Evolutionary conservation across 2,888 invertebrate genomes (phyloP).

Genomic region (Conomelus anceps): DNA sequence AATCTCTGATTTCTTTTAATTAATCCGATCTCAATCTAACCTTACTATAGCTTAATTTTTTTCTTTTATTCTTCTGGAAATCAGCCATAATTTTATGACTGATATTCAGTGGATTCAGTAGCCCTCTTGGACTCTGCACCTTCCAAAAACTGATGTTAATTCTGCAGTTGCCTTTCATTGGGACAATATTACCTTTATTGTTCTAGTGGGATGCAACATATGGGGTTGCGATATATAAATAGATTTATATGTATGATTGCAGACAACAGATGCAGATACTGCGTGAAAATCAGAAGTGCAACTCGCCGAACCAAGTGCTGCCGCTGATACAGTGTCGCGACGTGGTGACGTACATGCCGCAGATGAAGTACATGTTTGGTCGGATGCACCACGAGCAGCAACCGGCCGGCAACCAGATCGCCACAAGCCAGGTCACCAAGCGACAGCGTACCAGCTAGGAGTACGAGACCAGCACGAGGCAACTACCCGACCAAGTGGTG

Average conservation of each 20-base stretch:
- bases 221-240: background rate
- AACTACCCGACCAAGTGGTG: background rate
- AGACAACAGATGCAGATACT: constrained; percentile 71
- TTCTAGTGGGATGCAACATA: background rate
- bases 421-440: no score
- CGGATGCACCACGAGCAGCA: constrained; percentile 36
- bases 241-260: constrained; percentile 29
- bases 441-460: background rate
- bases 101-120: no score
- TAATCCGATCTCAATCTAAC: no score
- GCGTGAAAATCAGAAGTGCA: constrained; percentile 67
- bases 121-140: no score
- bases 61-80: no score
- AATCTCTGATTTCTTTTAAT: no score
- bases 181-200: background rate
- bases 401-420: background rate
- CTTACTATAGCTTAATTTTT: no score
- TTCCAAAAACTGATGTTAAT: no score
- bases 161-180: no score
- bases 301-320: constrained; percentile 60
- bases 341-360: constrained; percentile 78
- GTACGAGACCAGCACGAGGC: background rate
- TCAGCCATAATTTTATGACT: no score
- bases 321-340: constrained; percentile 76
- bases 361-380: constrained; percentile 74